Evolutionary conservation across 2,113 vertebrate species (phyloP).

Genomic region (Chelonoidis abingdonii): DNA sequence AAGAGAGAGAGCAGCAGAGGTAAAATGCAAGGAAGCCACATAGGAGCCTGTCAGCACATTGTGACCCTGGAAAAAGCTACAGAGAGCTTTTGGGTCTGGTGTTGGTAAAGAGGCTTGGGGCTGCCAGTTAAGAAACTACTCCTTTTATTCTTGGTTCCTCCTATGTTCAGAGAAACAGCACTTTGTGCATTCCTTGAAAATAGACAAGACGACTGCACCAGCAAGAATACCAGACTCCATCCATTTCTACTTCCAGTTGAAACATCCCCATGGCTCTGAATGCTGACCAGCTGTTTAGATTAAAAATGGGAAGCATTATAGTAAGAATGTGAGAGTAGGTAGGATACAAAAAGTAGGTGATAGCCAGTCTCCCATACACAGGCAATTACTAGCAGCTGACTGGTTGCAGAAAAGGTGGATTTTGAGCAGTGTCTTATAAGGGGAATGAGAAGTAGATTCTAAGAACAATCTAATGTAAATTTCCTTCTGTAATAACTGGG

Average conservation of each 20-base stretch:
- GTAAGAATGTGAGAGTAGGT: slow-evolving; percentile 2
- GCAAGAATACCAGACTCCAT: neutral
- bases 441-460: slow-evolving; percentile 17
- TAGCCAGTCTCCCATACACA: slow-evolving; percentile 40
- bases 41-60: neutral
- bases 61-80: neutral
- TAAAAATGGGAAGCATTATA: neutral
- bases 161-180: neutral
- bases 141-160: neutral
- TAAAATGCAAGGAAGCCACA: neutral
- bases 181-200: neutral
- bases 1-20: neutral
- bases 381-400: slow-evolving; percentile 44
- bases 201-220: neutral
- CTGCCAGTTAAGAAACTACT: neutral
- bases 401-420: neutral
- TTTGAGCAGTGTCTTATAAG: slow-evolving; percentile 26
- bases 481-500: slow-evolving; percentile 29
- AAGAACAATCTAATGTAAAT: neutral
- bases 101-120: neutral
- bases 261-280: neutral
- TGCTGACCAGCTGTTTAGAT: neutral
- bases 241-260: neutral
- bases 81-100: neutral
- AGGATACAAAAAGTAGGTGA: slow-evolving; percentile 38